These are phyloP conservation scores for Entomyzon cyanotis DNA, from an alignment of 2,113 vertebrate species.

Conservation along the genomic window DNA sequence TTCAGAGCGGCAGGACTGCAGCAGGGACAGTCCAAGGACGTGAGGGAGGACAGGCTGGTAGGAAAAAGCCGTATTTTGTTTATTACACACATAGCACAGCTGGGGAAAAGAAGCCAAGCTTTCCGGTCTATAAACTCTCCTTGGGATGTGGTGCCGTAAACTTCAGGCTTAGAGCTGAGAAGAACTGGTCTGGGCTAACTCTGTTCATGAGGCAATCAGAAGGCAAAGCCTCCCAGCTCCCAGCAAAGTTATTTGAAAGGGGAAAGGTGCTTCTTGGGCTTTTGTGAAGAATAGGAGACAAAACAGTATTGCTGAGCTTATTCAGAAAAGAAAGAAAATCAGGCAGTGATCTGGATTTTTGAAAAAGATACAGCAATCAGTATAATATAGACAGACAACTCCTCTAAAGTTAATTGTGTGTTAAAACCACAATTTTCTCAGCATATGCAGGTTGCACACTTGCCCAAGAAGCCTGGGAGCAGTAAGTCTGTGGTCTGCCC, in stretches of 20 bases:
- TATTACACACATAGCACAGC: background rate
- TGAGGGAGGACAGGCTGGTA: background rate
- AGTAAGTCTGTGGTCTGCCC: background rate
- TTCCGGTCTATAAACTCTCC: background rate
- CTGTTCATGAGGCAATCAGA: background rate
- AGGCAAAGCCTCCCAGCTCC: background rate
- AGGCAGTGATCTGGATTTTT: background rate
- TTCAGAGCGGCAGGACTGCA: background rate
- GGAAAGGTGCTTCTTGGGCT: background rate
- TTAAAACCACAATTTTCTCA: background rate
- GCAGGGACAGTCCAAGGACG: background rate
- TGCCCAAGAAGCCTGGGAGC: background rate
- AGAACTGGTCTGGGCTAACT: background rate
- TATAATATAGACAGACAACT: background rate
- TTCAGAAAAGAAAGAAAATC: background rate
- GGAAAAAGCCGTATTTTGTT: background rate
- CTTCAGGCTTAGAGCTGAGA: background rate
- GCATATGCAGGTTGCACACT: background rate
- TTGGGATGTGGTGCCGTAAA: background rate
- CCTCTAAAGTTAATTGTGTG: background rate
- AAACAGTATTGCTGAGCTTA: background rate
- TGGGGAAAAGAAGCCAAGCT: background rate
- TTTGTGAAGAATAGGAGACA: background rate
- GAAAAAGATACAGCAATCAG: background rate
- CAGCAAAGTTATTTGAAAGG: background rate